Evolutionary conservation across 2,797 vertebrate genomes (phyloP), one percentile per base, ranked within the genome.

Genomic region (Diplodus puntazzo): DNA sequence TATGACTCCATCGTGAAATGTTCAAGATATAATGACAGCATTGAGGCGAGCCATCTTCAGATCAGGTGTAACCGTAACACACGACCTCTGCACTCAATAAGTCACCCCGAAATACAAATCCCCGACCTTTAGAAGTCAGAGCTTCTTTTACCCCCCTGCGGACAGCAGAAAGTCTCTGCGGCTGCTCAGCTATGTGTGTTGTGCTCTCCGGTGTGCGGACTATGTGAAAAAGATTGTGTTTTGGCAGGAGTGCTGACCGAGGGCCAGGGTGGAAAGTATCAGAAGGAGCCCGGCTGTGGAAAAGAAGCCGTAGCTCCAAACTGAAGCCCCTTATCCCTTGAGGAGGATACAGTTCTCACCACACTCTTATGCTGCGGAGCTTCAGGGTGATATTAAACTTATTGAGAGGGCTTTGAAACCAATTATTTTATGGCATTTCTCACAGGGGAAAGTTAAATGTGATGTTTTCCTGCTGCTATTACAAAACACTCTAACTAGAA

Each of bases 311-410:
- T 69, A 74, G 68, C 74, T 85, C 78, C 75, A 68, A 88, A 74
- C 25, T 64, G 59, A 84, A 88, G 58, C 62, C 59, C 58, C 45
- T 70, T 73, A 83, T 89, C 89, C 87, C 82, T 64, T 13, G 61
- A 83, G 84, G 75, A 89, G 87, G 84, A 89, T 86, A 80, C 60
- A 73, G 64, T 88, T 92, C 89, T 91, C 84, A 84, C 85, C 89
- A 83, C 89, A 85, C 86, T 82, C 80, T 79, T 67, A 85, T 61
- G 75, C 80, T 69, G 77, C 73, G 12, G 60, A 68, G 59, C 74
- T 81, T 87, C 76, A 71, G 83, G 64, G 75, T 77, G 84, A 89
- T 82, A 82, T 86, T 83, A 82, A 85, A 89, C 69, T 84, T 80
- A 81, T 54, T 85, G 73, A 77, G 66, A 82, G 75, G 80, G 46